Evolutionary conservation across 1,140 invertebrate species (phyloP), one percentile per base, ranked within the genome.

Genomic region (Bombus vancouverensis): DNA sequence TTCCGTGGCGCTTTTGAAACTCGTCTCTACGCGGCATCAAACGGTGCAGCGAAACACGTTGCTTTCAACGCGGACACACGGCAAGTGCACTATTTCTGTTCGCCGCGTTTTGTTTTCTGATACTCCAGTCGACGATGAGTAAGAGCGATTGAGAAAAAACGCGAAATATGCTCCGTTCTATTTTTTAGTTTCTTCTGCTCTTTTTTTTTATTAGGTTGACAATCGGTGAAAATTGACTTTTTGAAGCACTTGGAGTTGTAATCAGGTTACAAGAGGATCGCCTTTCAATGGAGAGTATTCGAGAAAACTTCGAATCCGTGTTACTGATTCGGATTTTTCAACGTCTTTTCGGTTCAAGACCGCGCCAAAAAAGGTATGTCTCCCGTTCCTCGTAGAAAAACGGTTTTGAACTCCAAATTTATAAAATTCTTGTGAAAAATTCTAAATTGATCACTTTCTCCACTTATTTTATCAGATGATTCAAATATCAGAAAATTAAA

Each of bases 1-100:
- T 83, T 28, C 59, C 53, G 32, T 18, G 10, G 8, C 15, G 79
- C 79, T 81, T 77, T 72, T 81, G 34, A 71, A 71, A 57, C 2
- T 47, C 65, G 42, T 9, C 18, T 70, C 15, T 9, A 28, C 53
- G 25, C 28, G 18, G 34, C 79, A 42, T 81, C 79, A 81, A 81
- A 81, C 57, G 78, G 6, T 1, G 59, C 59, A n/a, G 28, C 59
- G 59, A 62, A 13, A 62, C 59, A 28, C 53, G 80, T 22, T 39
- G 47, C 70, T 82, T 82, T 82, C 53, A 82, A 81, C 62, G 39
- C 18, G 37, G 22, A 77, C 62, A 79, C 77, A 77, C 62, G 39
- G n/a, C 28, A 34, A 44, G 10, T 25, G 62, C 62, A 66, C 39
- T 80, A 80, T 80, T 80, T 74, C 53, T 47, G 80, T 44, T 71